Evolutionary conservation across 92 coral and sea anemone species (phyloP), one percentile per base, ranked within the genome.

Genomic region (Muricea muricata): DNA sequence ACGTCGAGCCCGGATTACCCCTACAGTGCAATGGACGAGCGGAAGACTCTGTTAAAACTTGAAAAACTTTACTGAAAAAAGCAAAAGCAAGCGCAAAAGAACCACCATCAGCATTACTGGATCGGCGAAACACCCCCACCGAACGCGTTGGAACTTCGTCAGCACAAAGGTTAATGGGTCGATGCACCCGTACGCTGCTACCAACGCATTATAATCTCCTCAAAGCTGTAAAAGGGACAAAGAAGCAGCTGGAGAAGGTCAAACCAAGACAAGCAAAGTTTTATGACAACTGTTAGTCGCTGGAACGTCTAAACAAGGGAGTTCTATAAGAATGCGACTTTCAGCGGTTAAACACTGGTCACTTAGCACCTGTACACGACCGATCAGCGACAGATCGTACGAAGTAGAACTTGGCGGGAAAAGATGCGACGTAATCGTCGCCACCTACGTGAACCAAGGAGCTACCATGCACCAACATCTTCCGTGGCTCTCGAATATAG

Each of bases 1-100:
- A 84, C 88, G 13, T 88, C 88, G 12, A 84, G 88, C 58, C 88
- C 89, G 45, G 63, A 83, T 31, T 84, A 88, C 79, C 86, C 85
- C 13, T n/a, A n/a, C 85, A 80, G 34, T 80, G 78, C 12, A 80
- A 80, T 34, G 85, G 85, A 15, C 60, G 61, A 1, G 85, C 75
- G 0, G 85, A 80, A 65, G 65, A 61, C 17, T 78, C 79, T 12
- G 81, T 76, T 3, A 85, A 85, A 33, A 72, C 80, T 4, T 73
- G 87, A 14, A 84, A 84, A 70, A 5, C 18, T 13, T 74, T 84
- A 29, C 29, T 84, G 35, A 57, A 84, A 65, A 84, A 84, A 30
- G 87, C 87, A 11, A 84, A 73, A 37, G 87, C 57, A 0, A 79
- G 73, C 65, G 80, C 69, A 4, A 17, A 58, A 20, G 88, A 84